A percentile compares a stretch with the other conserved stretches of the same genome.
Evolutionary conservation across 2,113 vertebrate genomes (phyloP).

Genomic region (Coracopsis vasa): DNA sequence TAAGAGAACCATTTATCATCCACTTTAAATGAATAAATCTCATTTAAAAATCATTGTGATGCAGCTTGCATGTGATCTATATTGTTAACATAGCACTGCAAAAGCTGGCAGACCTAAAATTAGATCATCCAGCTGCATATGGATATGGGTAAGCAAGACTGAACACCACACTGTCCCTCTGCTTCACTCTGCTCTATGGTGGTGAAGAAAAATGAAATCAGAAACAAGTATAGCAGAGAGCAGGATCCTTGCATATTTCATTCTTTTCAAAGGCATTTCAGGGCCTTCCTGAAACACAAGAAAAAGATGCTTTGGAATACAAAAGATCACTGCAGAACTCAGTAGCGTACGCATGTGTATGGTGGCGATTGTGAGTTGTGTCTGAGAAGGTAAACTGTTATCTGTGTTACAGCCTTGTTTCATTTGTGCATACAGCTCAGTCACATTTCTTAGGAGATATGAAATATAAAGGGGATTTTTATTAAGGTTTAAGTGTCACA

Average conservation of each 20-base stretch:
- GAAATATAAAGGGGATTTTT: background rate
- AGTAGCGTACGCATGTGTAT: background rate
- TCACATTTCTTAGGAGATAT: background rate
- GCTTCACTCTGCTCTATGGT: background rate
- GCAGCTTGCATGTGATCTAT: conserved; percentile 17
- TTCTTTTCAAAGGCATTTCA: background rate
- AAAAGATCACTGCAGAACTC: background rate
- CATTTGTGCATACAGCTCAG: background rate
- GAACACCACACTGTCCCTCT: background rate
- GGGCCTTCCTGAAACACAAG: background rate
- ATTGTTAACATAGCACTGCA: conserved; percentile 14
- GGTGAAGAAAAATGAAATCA: background rate
- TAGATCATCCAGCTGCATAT: background rate
- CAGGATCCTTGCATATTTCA: background rate
- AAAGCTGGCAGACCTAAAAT: conserved; percentile 20
- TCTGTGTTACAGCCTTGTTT: background rate
- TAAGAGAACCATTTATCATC: conserved; percentile 55
- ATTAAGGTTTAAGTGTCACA: background rate
- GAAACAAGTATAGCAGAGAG: background rate
- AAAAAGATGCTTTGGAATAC: background rate
- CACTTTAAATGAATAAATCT: conserved; percentile 58
- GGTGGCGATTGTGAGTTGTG: background rate
- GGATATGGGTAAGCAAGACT: background rate
- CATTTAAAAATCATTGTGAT: conserved; percentile 52
- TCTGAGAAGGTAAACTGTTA: background rate